phyloP scores from a whole-genome alignment of 2,797 vertebrate genomes.

The Chrosomus eos region DNA sequence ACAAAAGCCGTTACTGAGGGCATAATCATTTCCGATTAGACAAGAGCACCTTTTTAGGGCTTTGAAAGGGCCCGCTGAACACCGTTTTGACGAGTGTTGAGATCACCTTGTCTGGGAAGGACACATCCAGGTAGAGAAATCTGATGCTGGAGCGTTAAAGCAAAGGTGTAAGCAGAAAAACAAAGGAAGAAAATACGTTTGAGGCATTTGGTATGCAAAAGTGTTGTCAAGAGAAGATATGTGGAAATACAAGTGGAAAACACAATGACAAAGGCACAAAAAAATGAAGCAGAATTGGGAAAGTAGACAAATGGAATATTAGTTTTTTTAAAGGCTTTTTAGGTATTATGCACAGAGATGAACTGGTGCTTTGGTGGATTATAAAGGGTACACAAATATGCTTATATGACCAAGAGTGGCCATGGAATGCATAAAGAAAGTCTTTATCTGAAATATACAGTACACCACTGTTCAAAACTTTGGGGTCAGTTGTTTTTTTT shows the following conservation, averaged over 20 bases:
- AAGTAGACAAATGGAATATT: constrained; percentile 8
- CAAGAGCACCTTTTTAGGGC: constrained; percentile 29
- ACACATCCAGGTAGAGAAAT: constrained; percentile 44
- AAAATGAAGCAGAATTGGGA: neutral
- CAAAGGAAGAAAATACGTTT: constrained; percentile 28
- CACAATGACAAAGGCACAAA: neutral
- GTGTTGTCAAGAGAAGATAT: neutral
- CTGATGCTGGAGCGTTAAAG: neutral
- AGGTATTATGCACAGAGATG: neutral
- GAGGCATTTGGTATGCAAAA: neutral
- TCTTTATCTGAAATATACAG: neutral
- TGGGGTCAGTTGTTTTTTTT: neutral
- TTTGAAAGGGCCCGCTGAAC: constrained; percentile 58
- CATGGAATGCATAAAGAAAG: constrained; percentile 9
- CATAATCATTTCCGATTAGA: constrained; percentile 73
- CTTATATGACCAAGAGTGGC: constrained; percentile 41
- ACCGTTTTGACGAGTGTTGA: constrained; percentile 69
- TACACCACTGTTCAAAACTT: neutral
- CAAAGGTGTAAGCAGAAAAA: neutral
- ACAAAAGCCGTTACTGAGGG: constrained; percentile 61
- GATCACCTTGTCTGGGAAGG: constrained; percentile 70
- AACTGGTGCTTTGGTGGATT: neutral
- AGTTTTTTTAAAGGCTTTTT: neutral
- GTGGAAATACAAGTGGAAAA: neutral
- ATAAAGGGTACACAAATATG: neutral